phyloP scores from a whole-genome alignment of 2,888 invertebrate species.

The Oscheius onirici region DNA sequence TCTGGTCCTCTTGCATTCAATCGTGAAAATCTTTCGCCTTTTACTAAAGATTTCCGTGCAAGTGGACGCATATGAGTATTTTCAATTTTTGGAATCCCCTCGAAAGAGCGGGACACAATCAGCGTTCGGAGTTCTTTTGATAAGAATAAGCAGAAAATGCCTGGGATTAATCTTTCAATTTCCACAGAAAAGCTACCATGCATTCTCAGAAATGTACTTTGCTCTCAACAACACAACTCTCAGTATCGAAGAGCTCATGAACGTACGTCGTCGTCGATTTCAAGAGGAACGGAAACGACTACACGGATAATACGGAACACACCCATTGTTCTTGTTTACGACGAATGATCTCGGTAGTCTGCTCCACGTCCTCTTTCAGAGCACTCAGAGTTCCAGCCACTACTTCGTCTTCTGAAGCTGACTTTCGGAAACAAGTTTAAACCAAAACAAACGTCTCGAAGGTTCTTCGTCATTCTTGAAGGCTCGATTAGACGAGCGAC shows the following conservation, averaged over 20 bases:
- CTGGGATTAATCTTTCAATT: too few species aligned
- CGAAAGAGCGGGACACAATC: conserved; percentile 29
- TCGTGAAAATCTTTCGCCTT: conserved; percentile 67
- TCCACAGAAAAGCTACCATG: too few species aligned
- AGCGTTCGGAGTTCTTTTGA: too few species aligned
- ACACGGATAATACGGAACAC: neutral
- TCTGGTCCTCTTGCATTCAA: conserved; percentile 38
- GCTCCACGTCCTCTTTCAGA: conserved; percentile 66
- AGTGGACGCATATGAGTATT: conserved; percentile 33
- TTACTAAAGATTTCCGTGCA: conserved; percentile 67
- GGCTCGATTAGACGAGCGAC: conserved; percentile 44
- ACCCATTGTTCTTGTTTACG: conserved; percentile 65
- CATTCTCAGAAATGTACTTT: too few species aligned
- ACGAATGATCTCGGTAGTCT: conserved; percentile 68
- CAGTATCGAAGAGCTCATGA: neutral
- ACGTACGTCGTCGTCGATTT: too few species aligned
- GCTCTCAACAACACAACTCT: too few species aligned
- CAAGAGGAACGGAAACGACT: too few species aligned
- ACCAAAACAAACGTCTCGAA: conserved; percentile 39
- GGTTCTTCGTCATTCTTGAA: conserved; percentile 53
- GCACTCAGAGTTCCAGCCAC: conserved; percentile 65
- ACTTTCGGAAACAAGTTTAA: too few species aligned
- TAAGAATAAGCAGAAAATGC: too few species aligned
- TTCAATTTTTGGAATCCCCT: conserved; percentile 32
- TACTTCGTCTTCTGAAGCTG: conserved; percentile 63